Evolutionary conservation across 2,113 vertebrate species (phyloP), one percentile per base, ranked within the genome.

Genomic region (Rissa tridactyla): DNA sequence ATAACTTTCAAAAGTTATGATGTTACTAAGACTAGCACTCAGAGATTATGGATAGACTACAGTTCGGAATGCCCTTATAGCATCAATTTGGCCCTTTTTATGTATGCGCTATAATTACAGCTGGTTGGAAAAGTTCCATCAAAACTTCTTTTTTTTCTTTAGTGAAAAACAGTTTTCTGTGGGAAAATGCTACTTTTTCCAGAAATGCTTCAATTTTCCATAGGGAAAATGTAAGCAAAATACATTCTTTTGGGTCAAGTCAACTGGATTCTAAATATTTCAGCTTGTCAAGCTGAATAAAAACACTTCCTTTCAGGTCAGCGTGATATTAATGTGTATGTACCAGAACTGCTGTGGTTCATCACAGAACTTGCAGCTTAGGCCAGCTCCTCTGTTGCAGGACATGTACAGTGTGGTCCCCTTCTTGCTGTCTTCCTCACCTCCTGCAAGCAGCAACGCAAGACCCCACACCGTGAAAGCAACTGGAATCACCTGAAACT

Each of bases 171-270:
- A 46, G 9, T 75, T 94, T 93, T 96, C 93, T 91, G 95, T 95
- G 89, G 94, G 96, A 96, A 96, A 97, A 95, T 84, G 58, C 46
- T 86, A 60, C 13, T 88, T 95, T 91, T 94, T 95, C 87, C 65
- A 94, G 72, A 94, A 92, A 86, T 79, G 73, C 12, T 91, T 92
- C 52, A 4, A 72, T 82, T 94, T 95, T 96, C 95, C 91, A 91
- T 88, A 82, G 93, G 95, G 92, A 96, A 96, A 96, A 96, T 68
- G 38, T 88, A 96, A 97, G 47, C 71, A 93, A 95, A 95, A 90
- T 86, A 52, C 84, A 94, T 90, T 91, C 73, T 70, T 95, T 81
- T 47, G 68, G 47, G 75, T 95, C 87, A 87, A 91, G 75, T 83
- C 89, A 91, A 90, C 38, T 60, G 46, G 21, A 91, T 89, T 91